Evolutionary conservation across 2,888 invertebrate species (phyloP).

Genomic region (Lasioglossum figueresi): DNA sequence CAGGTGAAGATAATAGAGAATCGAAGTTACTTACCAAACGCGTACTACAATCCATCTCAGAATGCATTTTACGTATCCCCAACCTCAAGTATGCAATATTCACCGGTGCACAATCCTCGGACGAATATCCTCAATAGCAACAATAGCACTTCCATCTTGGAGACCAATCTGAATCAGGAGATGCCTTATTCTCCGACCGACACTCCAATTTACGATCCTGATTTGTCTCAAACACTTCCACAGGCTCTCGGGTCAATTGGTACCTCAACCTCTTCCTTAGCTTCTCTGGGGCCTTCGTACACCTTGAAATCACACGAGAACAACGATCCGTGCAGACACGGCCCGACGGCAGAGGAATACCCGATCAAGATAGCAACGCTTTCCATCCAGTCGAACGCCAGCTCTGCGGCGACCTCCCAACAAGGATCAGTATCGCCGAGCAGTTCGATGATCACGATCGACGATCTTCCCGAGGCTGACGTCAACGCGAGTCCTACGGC

Average conservation of each 20-base stretch:
- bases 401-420: slow-evolving; percentile 30
- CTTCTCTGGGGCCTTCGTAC: slow-evolving; percentile 15
- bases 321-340: slow-evolving; percentile 14
- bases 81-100: slow-evolving; percentile 59
- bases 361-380: slow-evolving; percentile 19
- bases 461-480: slow-evolving; percentile 74
- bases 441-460: slow-evolving; percentile 62
- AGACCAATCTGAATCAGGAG: slow-evolving; percentile 54
- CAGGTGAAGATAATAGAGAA: slow-evolving; percentile 50
- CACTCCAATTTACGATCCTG: slow-evolving; percentile 73
- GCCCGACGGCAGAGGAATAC: not conserved
- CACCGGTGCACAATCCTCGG: slow-evolving; percentile 50
- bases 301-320: slow-evolving; percentile 5
- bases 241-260: slow-evolving; percentile 29
- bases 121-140: not conserved
- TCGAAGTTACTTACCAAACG: slow-evolving; percentile 50
- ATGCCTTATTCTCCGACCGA: slow-evolving; percentile 78
- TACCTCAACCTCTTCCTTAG: slow-evolving; percentile 36
- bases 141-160: slow-evolving; percentile 20
- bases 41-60: slow-evolving; percentile 12
- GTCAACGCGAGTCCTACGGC: slow-evolving; percentile 68
- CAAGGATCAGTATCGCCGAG: slow-evolving; percentile 41
- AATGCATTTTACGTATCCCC: slow-evolving; percentile 25
- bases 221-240: slow-evolving; percentile 59
- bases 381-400: not conserved